A percentile compares a stretch with the other conserved stretches of the same genome.
These are phyloP conservation scores for Neocloeon triangulifer DNA, from an alignment of 1,140 invertebrate species.

Conservation along the genomic window DNA sequence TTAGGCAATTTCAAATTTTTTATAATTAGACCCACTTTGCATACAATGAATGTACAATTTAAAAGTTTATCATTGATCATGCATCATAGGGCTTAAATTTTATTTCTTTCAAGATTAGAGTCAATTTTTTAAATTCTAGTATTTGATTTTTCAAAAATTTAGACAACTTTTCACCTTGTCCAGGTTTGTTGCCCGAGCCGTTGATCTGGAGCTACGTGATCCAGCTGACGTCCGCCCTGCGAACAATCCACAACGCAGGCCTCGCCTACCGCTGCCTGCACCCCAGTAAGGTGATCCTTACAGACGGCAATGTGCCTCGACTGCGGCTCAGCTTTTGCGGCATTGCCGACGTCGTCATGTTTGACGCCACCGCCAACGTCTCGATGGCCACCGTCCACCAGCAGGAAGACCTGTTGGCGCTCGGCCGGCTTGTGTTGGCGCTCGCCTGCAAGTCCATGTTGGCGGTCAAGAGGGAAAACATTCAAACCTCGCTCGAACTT, in stretches of 20 bases:
- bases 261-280: conserved; percentile 51
- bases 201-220: conserved; percentile 91
- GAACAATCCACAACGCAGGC: conserved; percentile 68
- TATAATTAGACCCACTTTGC: too few relatives aligned
- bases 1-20: too few relatives aligned
- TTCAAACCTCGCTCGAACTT: conserved; percentile 70
- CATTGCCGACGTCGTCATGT: conserved; percentile 65
- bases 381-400: conserved; percentile 15
- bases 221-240: conserved; percentile 81
- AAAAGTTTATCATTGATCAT: too few relatives aligned
- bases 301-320: conserved; percentile 29
- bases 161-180: conserved; percentile 10
- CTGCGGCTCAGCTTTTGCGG: conserved; percentile 62
- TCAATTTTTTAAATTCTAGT: not conserved
- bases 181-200: conserved; percentile 57
- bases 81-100: too few relatives aligned
- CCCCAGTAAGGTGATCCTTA: conserved; percentile 76
- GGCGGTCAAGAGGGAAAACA: conserved; percentile 63
- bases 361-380: too few relatives aligned
- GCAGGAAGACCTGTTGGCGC: conserved; percentile 78
- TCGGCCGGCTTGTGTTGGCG: conserved; percentile 79
- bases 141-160: conserved; percentile 2
- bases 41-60: too few relatives aligned
- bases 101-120: not conserved
- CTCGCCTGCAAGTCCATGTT: conserved; percentile 76